phyloP scores from a whole-genome alignment of 2,113 vertebrate species.

The Tachysurus fulvidraco region DNA sequence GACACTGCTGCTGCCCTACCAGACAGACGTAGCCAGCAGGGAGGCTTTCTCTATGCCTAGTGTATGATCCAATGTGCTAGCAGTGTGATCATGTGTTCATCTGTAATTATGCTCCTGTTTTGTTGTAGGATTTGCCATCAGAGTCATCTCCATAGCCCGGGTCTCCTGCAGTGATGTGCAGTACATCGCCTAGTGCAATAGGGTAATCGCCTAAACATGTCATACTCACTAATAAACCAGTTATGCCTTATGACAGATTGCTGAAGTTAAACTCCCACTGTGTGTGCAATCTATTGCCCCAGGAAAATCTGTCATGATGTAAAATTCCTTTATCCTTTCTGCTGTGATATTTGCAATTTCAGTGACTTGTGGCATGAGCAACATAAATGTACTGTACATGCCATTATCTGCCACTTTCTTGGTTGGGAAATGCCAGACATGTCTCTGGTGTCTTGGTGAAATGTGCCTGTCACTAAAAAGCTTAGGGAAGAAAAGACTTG shows the following conservation, averaged over 20 bases:
- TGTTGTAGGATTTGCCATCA: background rate
- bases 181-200: background rate
- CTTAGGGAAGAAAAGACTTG: background rate
- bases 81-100: background rate
- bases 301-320: background rate
- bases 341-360: no score
- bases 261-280: background rate
- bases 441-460: background rate
- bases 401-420: background rate
- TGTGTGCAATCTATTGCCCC: background rate
- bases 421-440: background rate
- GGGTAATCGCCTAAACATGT: background rate
- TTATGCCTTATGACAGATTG: background rate
- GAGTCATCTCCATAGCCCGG: background rate
- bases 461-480: background rate
- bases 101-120: slow-evolving; percentile 6
- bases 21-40: background rate
- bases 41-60: background rate
- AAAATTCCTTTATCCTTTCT: no score
- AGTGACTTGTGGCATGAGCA: no score
- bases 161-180: background rate
- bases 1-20: background rate
- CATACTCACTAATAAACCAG: background rate
- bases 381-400: background rate
- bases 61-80: background rate